Conservation (phyloP, 2,888 invertebrate species). For the Homarus gammarus region DNA sequence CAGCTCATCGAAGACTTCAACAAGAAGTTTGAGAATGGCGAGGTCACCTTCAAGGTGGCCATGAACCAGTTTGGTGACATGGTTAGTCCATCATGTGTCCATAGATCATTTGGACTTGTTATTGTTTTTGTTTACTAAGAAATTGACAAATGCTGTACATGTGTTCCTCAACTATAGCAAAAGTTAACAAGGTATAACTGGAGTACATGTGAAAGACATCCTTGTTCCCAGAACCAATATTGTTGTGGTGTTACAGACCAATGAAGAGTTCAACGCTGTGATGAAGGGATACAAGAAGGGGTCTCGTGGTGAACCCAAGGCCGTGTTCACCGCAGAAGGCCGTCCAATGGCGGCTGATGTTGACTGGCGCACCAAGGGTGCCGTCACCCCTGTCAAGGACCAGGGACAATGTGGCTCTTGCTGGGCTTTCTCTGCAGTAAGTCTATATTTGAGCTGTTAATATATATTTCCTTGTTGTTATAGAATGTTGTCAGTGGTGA, state of each 20-base stretch:
- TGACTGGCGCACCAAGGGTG: constrained; percentile 79
- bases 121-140: no score
- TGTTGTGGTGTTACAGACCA: neutral
- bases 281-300: constrained; percentile 41
- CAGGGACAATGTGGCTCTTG: constrained; percentile 81
- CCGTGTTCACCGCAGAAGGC: constrained; percentile 7
- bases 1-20: constrained; percentile 84
- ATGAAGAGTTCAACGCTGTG: constrained; percentile 23
- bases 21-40: constrained; percentile 77
- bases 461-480: no score
- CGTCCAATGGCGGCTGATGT: constrained; percentile 77
- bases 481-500: no score
- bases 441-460: no score
- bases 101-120: no score
- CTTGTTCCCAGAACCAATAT: no score
- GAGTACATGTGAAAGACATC: no score
- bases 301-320: neutral
- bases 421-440: constrained; percentile 81
- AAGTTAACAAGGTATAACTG: no score
- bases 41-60: constrained; percentile 77
- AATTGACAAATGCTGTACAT: no score
- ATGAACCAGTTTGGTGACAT: constrained; percentile 90
- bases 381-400: constrained; percentile 79
- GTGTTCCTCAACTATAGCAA: no score
- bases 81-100: no score